Conservation (phyloP, 2,113 vertebrate genomes). For the Chaetops frenatus region DNA sequence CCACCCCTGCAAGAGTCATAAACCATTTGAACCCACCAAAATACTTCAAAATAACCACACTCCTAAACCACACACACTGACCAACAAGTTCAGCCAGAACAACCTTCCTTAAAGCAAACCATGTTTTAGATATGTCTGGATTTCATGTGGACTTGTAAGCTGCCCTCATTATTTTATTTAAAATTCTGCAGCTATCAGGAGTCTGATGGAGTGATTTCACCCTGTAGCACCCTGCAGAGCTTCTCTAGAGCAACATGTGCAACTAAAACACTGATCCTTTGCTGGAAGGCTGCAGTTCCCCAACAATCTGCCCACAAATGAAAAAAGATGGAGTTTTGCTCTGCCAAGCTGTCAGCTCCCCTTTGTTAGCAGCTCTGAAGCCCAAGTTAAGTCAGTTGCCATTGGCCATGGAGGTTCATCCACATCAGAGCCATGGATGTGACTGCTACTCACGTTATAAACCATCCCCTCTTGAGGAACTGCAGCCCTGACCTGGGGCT, state of each 20-base stretch:
- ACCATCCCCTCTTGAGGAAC: neutral
- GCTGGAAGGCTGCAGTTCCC: neutral
- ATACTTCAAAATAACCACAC: neutral
- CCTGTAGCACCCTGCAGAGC: neutral
- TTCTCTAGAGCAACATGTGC: accelerated
- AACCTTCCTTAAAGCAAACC: neutral
- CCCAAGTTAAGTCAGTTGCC: neutral
- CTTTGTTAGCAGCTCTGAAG: neutral
- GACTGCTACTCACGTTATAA: neutral
- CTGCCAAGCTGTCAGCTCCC: neutral
- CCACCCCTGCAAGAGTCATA: neutral
- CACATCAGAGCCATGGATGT: neutral
- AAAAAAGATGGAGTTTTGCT: neutral
- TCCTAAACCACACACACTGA: neutral
- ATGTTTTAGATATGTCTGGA: neutral
- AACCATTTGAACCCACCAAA: neutral
- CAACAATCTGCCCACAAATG: neutral
- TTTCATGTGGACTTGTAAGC: neutral
- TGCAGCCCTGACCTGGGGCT: neutral
- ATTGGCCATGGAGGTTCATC: neutral
- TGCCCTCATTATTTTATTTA: neutral
- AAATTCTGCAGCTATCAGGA: neutral
- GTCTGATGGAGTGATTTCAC: neutral
- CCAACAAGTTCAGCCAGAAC: neutral
- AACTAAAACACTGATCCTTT: neutral